Conservation (phyloP, 2,113 vertebrate genomes). For the Myocastor coypus region DNA sequence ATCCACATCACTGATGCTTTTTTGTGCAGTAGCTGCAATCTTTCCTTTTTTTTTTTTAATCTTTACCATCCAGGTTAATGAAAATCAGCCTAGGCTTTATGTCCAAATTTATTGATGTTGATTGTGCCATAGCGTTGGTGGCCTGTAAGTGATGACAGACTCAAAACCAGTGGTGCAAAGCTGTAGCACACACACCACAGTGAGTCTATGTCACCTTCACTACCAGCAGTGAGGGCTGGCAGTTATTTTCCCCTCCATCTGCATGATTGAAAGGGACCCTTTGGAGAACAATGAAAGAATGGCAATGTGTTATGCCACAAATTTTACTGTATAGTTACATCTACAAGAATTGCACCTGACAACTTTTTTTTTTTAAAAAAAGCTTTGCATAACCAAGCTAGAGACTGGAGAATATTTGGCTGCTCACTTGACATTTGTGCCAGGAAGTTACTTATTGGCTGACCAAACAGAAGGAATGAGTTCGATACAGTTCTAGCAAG, state of each 20-base stretch:
- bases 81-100: not conserved
- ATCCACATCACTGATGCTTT: not conserved
- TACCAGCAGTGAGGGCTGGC: not conserved
- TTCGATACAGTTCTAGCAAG: constrained; percentile 69
- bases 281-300: not conserved
- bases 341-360: constrained; percentile 48
- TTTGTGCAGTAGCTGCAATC: not conserved
- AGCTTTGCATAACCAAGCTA: constrained; percentile 49
- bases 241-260: not conserved
- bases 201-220: not conserved
- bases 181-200: not conserved
- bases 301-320: not conserved
- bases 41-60: not conserved
- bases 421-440: constrained; percentile 76
- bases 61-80: not conserved
- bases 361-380: constrained; percentile 44
- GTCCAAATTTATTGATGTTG: not conserved
- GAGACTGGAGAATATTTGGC: constrained; percentile 74
- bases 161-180: not conserved
- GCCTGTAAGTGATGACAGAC: not conserved
- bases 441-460: constrained; percentile 75
- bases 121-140: not conserved
- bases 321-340: constrained; percentile 26
- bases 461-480: constrained; percentile 70
- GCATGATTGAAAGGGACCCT: not conserved